A percentile compares a stretch with the other conserved stretches of the same genome.
Evolutionary conservation across 2,113 vertebrate species (phyloP).

Genomic region (Silurus glanis): DNA sequence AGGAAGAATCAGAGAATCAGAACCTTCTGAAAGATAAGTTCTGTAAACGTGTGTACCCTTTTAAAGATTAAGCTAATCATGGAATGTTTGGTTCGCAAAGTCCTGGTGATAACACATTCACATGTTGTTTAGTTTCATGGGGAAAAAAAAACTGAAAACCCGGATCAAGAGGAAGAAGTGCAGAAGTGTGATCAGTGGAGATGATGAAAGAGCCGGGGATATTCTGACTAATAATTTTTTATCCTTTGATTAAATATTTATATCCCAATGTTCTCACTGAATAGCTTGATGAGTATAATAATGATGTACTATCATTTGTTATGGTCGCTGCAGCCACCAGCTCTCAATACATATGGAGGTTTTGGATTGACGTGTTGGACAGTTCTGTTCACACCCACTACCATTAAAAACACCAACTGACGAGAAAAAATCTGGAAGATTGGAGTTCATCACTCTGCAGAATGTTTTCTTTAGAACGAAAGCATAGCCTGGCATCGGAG

Average conservation of each 20-base stretch:
- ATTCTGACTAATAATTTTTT: neutral
- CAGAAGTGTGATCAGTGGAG: neutral
- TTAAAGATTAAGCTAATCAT: conserved; percentile 21
- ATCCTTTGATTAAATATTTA: neutral
- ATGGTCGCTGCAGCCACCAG: neutral
- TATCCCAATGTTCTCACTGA: neutral
- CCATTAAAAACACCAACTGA: neutral
- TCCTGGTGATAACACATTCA: neutral
- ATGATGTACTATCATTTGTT: neutral
- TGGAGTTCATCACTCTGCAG: neutral
- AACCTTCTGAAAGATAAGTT: neutral
- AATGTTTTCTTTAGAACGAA: conserved; percentile 59
- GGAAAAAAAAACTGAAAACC: neutral
- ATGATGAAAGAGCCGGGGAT: neutral
- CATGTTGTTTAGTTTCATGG: neutral
- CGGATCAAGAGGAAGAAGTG: neutral
- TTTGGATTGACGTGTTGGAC: neutral
- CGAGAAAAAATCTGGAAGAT: neutral
- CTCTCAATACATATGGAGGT: neutral
- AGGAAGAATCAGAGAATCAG: neutral
- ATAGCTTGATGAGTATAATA: neutral
- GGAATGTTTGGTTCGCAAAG: neutral
- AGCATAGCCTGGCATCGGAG: conserved; percentile 25
- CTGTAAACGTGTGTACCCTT: neutral
- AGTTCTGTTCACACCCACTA: neutral